Percentiles rank a stretch among this genome's conserved stretches.
Conservation (phyloP, 64 coral and sea anemone species). For the Acropora yongei region DNA sequence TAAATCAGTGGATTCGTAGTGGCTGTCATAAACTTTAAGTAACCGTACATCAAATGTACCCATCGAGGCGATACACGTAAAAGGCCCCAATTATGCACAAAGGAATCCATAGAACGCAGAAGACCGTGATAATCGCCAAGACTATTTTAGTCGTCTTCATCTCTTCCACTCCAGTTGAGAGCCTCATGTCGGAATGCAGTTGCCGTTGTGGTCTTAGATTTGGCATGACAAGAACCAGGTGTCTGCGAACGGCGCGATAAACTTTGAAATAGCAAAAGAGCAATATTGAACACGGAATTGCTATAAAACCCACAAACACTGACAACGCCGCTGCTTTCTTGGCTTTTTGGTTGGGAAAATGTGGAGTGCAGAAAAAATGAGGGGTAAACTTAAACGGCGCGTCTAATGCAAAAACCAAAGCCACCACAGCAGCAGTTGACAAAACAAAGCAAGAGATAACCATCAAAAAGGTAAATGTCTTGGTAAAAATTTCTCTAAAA, state of each 20-base stretch:
- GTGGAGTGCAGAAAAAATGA: constrained; percentile 25
- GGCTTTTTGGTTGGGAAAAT: not conserved
- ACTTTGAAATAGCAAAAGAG: constrained; percentile 62
- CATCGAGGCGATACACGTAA: constrained; percentile 12
- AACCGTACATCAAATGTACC: constrained; percentile 53
- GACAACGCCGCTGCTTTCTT: constrained; percentile 8
- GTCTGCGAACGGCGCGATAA: constrained; percentile 17
- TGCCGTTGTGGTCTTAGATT: not conserved
- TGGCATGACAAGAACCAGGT: constrained; percentile 9
- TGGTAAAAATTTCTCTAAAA: constrained; percentile 25
- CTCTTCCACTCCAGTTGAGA: constrained; percentile 19
- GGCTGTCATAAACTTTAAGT: constrained; percentile 30
- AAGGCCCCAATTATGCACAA: constrained; percentile 33
- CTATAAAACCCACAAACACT: constrained; percentile 1
- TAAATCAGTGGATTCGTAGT: constrained; percentile 64
- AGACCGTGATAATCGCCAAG: constrained; percentile 36
- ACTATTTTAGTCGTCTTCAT: constrained; percentile 50
- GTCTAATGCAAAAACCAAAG: too few species aligned
- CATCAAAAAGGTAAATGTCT: not conserved
- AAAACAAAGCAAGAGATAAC: not conserved
- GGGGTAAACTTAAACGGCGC: too few species aligned
- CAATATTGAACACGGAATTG: not conserved
- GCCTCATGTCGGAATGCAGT: not conserved
- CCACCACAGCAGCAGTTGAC: not conserved
- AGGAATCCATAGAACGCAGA: constrained; percentile 48